Evolutionary conservation across 2,797 vertebrate genomes (phyloP), one percentile per base, ranked within the genome.

Genomic region (Malurus leucopterus): DNA sequence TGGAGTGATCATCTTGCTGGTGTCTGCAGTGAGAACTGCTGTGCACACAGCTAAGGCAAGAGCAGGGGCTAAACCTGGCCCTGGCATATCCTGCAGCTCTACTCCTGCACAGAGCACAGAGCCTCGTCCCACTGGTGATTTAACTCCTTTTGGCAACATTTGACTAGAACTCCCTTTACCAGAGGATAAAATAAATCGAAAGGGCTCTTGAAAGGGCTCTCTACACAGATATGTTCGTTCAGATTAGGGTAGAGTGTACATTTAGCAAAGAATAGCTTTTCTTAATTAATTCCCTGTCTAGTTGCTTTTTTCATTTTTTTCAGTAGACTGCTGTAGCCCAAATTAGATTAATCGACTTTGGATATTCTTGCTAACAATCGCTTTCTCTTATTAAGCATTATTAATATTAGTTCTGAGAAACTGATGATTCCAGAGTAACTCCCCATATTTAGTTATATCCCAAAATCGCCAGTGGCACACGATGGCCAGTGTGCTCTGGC

Each of bases 201-300:
- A 77, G 20, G 40, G 32, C 43, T 83, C 36, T 76, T 24, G 7
- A 69, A 81, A 87, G 36, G 29, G 20, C 32, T 75, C 15, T 27
- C 47, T 65, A 55, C 75, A 83, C 21, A 74, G 68, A 83, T 46
- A 71, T 0, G 0, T 64, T 90, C 26, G 0, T 82, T 85, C 32
- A 71, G 62, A 71, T 93, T 92, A 90, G 32, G 72, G 43, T 87
- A 65, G 32, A 77, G 54, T 41, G 36, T 90, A 67, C 36, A 30
- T 89, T 91, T 83, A 84, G 68, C 36, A 87, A 71, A 61, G 57
- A 90, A 77, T 74, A 83, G 36, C 43, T 91, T 79, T 89, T 62
- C 79, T 80, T 93, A 91, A 95, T 93, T 94, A 93, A 93, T 93
- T 92, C 84, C 77, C 89, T 83, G 43, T 80, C 84, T 53, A 78